Base-by-base conservation (phyloP, 2,797 vertebrate species). In the Aviceda cuculoides region DNA sequence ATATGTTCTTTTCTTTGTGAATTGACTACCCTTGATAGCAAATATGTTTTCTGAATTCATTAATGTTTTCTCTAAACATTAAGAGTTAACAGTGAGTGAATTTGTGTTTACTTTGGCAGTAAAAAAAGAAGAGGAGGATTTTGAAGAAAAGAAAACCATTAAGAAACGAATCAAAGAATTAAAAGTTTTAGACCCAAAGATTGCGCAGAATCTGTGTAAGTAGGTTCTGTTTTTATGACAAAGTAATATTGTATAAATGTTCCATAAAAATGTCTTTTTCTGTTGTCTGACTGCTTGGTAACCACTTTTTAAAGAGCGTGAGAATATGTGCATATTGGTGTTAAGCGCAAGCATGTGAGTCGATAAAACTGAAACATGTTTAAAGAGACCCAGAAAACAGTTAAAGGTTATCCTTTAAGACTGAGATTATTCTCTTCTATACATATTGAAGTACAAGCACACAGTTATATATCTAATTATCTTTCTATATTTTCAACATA, bases 141-240 rank as follows among this genome's bases (percentile, higher is more conserved):
- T 98, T 92, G 99, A 99, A 91, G 99, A 99, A 92, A 99, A 98
- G 94, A 99, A 98, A 98, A 98, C 97, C 42, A 98, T 99, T 95
- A 99, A 99, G 97, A 99, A 99, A 96, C 98, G 98, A 98, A 99
- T 99, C 96, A 99, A 99, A 97, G 98, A 99, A 97, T 98, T 99
- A 73, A 99, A 99, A 98, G 99, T 99, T 95, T 98, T 99, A 46
- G 99, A 99, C 97, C 98, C 99, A 33, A 99, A 99, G 98, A 99
- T 99, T 95, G 99, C 99, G 25, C 99, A 99, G 97, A 99, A 99
- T 97, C 98, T 99, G 47, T 99, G 99, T 99, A 98, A 99, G 99
- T 99, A 96, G 58, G 82, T 82, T 33, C 35, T 63, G 35, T 2
- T 61, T 87, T 47, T 66, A 8, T 94, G 22, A 31, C 31, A 24